Evolutionary conservation across 2,888 invertebrate species (phyloP), one percentile per base, ranked within the genome.

Genomic region (Anarsia innoxiella): DNA sequence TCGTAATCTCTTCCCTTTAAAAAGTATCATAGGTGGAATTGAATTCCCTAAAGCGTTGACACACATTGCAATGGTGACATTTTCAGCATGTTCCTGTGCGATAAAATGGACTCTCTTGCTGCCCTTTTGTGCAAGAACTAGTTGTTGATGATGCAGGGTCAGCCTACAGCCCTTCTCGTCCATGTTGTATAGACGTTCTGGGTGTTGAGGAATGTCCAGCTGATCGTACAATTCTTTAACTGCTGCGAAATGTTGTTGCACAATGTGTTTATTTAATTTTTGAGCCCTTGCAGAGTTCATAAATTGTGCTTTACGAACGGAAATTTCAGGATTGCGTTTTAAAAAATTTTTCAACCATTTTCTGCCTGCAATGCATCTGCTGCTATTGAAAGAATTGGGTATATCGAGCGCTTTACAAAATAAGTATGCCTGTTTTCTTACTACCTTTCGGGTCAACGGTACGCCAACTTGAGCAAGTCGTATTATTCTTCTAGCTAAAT

Each of bases 51-150:
- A 34, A 34, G 37, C 43, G 36, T 40, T 42, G 10, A 37, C 48
- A 37, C 51, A 53, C 19, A 29, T 31, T 3, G 40, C 52, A 1
- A 52, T 39, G 1, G 49, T 51, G 0, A 56, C 49, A 27, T 44
- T 56, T 45, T 53, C 49, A 8, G 47, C 50, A 35, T 49, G 50
- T 32, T 49, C 52, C 1, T 36, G 28, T 2, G 44, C 42, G 5
- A 48, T 27, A 14, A 42, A 12, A 35, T 54, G 52, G 2, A 51
- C 49, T 31, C 47, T 46, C n/a, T 40, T 44, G 6, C 12, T 34
- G 1, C 46, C 46, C 33, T 48, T 52, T 37, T 25, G 34, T 4
- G 49, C 41, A 12, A 53, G 14, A 14, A 52, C 49, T 13, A 10
- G 5, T 27, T 44, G 45, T 29, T 48, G 50, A 2, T 42, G 29